Evolutionary conservation across 2,113 vertebrate species (phyloP).

Genomic region (Albula goreensis): DNA sequence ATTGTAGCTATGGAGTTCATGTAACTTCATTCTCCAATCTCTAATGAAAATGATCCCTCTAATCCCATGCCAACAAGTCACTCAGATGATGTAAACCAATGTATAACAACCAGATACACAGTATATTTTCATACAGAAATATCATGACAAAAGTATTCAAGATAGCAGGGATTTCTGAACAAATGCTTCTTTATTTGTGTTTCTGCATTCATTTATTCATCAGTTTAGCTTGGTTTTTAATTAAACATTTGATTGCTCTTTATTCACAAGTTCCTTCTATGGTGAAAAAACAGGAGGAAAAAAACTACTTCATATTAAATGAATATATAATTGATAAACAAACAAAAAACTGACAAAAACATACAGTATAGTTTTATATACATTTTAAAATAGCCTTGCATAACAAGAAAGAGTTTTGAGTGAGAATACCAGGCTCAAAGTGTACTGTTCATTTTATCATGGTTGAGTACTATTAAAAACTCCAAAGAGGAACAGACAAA

Average conservation of each 20-base stretch:
- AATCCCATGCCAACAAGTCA: no score
- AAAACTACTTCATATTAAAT: constrained; percentile 69
- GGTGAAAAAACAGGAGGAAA: constrained; percentile 54
- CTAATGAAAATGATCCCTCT: no score
- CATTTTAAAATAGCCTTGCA: constrained; percentile 50
- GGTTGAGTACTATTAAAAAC: constrained; percentile 27
- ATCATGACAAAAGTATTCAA: not conserved
- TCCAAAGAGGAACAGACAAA: constrained; percentile 30
- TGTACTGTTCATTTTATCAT: constrained; percentile 21
- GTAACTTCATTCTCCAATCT: no score
- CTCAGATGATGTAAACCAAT: no score
- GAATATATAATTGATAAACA: constrained; percentile 64
- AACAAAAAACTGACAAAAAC: constrained; percentile 47
- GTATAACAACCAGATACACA: no score
- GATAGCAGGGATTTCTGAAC: not conserved
- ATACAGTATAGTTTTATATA: constrained; percentile 57
- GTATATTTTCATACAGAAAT: not conserved
- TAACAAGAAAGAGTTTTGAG: constrained; percentile 38
- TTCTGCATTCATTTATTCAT: not conserved
- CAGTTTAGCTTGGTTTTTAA: not conserved
- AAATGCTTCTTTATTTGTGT: constrained; percentile 16
- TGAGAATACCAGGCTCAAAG: constrained; percentile 35
- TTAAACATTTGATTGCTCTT: constrained; percentile 41
- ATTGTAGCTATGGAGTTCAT: no score
- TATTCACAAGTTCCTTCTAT: constrained; percentile 59